Percentiles rank a stretch among this genome's conserved stretches.
These are phyloP conservation scores for Leptogaster cylindrica DNA, from an alignment of 2,888 invertebrate genomes.

Conservation along the genomic window DNA sequence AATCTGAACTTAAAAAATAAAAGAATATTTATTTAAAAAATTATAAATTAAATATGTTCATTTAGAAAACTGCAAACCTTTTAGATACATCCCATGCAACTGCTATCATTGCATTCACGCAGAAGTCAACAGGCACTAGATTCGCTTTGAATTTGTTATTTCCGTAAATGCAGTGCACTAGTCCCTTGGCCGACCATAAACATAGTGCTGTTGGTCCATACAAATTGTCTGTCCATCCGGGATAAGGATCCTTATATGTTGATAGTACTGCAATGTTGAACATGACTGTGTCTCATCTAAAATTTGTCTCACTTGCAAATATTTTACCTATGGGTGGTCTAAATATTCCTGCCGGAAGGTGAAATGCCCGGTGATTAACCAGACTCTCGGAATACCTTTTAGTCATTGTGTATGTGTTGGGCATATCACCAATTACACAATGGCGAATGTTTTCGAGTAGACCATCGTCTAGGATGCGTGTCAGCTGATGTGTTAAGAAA, in stretches of 20 bases:
- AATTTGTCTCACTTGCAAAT: neutral
- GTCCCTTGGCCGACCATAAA: slow-evolving; percentile 60
- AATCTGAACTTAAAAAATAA: too few species aligned
- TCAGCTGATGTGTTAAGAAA: too few species aligned
- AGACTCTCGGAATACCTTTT: slow-evolving; percentile 62
- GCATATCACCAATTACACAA: slow-evolving; percentile 60
- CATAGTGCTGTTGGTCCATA: slow-evolving; percentile 62
- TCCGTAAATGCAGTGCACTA: slow-evolving; percentile 61
- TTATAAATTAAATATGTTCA: too few species aligned
- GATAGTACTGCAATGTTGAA: slow-evolving; percentile 56
- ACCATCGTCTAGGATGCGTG: slow-evolving; percentile 58
- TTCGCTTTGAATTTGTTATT: slow-evolving; percentile 58
- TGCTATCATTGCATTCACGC: slow-evolving; percentile 62
- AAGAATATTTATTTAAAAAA: neutral
- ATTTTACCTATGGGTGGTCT: slow-evolving; percentile 60
- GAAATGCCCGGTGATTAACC: slow-evolving; percentile 60
- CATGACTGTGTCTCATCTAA: too few species aligned
- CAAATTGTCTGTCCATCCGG: slow-evolving; percentile 63
- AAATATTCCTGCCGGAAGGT: slow-evolving; percentile 61
- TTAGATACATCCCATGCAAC: slow-evolving; percentile 61
- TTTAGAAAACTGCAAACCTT: too few species aligned
- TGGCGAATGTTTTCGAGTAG: slow-evolving; percentile 59
- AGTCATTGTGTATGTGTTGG: slow-evolving; percentile 63
- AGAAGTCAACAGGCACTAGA: slow-evolving; percentile 62
- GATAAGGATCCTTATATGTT: slow-evolving; percentile 62